phyloP scores from a whole-genome alignment of 2,113 vertebrate species.

The Epinephelus moara region DNA sequence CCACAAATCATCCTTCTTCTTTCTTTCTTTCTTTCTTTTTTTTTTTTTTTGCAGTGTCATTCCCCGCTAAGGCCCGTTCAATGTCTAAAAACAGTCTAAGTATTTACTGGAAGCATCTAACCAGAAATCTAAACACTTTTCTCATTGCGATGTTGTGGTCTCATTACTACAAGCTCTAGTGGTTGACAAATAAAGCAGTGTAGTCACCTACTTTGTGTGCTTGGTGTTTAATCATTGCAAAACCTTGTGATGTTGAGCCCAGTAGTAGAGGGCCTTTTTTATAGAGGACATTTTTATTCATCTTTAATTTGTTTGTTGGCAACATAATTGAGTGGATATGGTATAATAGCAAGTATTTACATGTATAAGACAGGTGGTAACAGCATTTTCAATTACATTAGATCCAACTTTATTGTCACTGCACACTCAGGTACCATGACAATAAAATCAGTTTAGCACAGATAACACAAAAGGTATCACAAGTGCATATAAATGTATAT shows the following conservation, averaged over 20 bases:
- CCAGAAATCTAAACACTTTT: slow-evolving; percentile 16
- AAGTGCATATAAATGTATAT: background rate
- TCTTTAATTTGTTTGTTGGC: background rate
- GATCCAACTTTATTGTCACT: background rate
- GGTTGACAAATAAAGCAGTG: background rate
- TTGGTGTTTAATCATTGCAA: background rate
- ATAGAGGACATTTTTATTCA: background rate
- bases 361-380: background rate
- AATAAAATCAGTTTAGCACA: background rate
- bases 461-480: background rate
- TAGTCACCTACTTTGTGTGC: background rate
- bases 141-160: slow-evolving; percentile 1
- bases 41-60: slow-evolving; percentile 61
- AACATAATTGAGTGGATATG: background rate
- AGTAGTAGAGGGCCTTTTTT: background rate
- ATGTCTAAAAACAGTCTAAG: slow-evolving; percentile 32
- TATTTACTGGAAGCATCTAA: slow-evolving; percentile 30
- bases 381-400: too few species aligned
- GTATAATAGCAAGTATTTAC: background rate
- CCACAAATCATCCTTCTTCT: slow-evolving; percentile 67
- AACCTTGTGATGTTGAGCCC: background rate
- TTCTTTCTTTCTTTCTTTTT: slow-evolving; percentile 32
- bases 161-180: slow-evolving; percentile 1
- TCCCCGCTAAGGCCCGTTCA: slow-evolving; percentile 34
- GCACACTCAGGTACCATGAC: background rate